phyloP scores from a whole-genome alignment of 2,888 invertebrate species.

The Drosophila gaucha region DNA sequence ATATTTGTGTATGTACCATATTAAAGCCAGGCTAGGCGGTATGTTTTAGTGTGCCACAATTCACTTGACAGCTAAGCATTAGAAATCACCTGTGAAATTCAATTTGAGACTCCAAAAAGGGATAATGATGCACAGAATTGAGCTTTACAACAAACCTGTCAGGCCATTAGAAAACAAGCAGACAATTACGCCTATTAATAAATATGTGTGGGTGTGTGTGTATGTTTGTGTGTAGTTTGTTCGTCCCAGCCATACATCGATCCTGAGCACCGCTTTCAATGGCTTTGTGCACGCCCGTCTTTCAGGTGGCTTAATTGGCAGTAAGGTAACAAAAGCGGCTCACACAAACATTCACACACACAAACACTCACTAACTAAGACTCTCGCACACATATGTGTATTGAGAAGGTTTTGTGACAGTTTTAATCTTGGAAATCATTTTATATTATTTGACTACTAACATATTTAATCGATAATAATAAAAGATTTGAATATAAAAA shows the following conservation, averaged over 20 bases:
- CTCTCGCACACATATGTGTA: background rate
- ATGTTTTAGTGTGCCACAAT: slow-evolving; percentile 18
- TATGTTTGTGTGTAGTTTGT: background rate
- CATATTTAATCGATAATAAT: too few relatives aligned
- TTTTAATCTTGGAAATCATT: background rate
- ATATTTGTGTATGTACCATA: background rate
- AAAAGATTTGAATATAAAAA: too few relatives aligned
- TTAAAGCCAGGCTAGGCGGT: background rate
- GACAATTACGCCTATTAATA: slow-evolving; percentile 1
- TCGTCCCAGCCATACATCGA: slow-evolving; percentile 20
- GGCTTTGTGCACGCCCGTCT: slow-evolving; percentile 37
- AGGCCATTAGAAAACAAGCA: slow-evolving; percentile 19
- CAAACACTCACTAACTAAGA: background rate
- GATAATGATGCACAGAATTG: slow-evolving; percentile 57
- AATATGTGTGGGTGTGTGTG: slow-evolving; percentile 4
- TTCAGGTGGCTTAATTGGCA: slow-evolving; percentile 69
- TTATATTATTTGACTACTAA: too few relatives aligned
- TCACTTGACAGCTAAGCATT: slow-evolving; percentile 31
- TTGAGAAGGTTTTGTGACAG: background rate
- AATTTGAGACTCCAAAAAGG: slow-evolving; percentile 56
- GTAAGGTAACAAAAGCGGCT: slow-evolving; percentile 55
- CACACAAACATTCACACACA: slow-evolving; percentile 4
- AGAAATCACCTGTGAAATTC: slow-evolving; percentile 56
- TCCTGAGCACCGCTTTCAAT: slow-evolving; percentile 29
- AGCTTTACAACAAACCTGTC: slow-evolving; percentile 11